Evolutionary conservation across 2,113 vertebrate genomes (phyloP).

Genomic region (Todiramphus saurophagus): DNA sequence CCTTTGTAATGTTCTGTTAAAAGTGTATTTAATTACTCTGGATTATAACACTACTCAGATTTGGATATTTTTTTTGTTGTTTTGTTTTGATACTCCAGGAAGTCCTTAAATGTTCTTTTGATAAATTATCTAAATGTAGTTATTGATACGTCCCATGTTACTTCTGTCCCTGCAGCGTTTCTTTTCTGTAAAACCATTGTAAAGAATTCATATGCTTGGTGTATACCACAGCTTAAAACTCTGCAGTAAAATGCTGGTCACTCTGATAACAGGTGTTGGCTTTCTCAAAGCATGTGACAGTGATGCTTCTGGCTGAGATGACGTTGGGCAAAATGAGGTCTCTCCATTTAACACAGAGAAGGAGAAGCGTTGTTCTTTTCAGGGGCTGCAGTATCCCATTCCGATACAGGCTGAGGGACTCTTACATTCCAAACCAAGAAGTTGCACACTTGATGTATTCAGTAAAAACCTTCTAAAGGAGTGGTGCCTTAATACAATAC

Average conservation of each 20-base stretch:
- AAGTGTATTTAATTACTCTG: slow-evolving; percentile 30
- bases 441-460: slow-evolving; percentile 54
- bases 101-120: background rate
- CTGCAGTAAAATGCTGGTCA: background rate
- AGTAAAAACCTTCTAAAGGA: slow-evolving; percentile 59
- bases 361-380: background rate
- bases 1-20: slow-evolving; percentile 53
- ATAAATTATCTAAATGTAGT: background rate
- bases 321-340: background rate
- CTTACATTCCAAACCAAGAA: slow-evolving; percentile 68
- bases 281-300: background rate
- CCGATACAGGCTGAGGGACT: slow-evolving; percentile 34
- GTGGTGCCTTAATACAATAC: slow-evolving; percentile 68
- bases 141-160: background rate
- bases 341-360: background rate
- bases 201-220: background rate
- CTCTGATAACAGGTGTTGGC: background rate
- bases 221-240: background rate
- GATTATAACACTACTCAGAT: background rate
- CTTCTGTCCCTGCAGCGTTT: slow-evolving; percentile 9
- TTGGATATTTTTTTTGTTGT: background rate
- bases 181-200: slow-evolving; percentile 23
- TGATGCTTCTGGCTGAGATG: background rate
- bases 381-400: background rate
- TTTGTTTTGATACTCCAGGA: background rate